phyloP scores from a whole-genome alignment of 37 sponge, comb jelly and placozoan genomes.

The Eunapius fragilis region DNA sequence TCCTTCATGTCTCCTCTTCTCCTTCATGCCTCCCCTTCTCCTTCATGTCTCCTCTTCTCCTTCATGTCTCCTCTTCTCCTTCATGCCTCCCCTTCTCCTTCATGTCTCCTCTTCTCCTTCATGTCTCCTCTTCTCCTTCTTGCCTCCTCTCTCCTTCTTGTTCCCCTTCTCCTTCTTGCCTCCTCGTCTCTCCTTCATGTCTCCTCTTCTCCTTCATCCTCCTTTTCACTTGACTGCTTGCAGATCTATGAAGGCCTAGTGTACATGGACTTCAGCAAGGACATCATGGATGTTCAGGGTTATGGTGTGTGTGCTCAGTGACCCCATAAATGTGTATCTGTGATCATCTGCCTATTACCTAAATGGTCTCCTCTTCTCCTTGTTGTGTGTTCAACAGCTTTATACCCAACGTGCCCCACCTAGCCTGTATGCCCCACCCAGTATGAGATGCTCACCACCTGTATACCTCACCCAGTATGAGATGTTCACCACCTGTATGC shows the following conservation, averaged over 20 bases:
- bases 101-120: not conserved
- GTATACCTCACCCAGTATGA: too few relatives aligned
- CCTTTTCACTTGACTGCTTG: not conserved
- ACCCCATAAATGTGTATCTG: not conserved
- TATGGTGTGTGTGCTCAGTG: constrained; percentile 50
- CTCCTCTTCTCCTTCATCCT: not conserved
- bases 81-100: not conserved
- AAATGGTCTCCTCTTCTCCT: too few relatives aligned
- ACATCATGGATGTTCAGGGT: constrained; percentile 47
- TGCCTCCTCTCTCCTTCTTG: not conserved
- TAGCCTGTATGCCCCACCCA: too few relatives aligned
- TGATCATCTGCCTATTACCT: too few relatives aligned
- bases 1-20: not conserved
- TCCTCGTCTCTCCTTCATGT: not conserved
- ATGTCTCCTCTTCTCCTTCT: not conserved
- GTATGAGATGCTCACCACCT: too few relatives aligned
- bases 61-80: too few relatives aligned
- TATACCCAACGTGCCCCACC: too few relatives aligned
- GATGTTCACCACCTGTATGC: too few relatives aligned
- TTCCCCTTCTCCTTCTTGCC: not conserved
- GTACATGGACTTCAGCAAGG: constrained; percentile 83
- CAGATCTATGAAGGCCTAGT: constrained; percentile 90
- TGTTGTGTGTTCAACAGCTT: too few relatives aligned
- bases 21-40: not conserved
- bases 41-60: not conserved